Evolutionary conservation across 1,140 invertebrate species (phyloP).

Genomic region (Drosophila kanapiae): DNA sequence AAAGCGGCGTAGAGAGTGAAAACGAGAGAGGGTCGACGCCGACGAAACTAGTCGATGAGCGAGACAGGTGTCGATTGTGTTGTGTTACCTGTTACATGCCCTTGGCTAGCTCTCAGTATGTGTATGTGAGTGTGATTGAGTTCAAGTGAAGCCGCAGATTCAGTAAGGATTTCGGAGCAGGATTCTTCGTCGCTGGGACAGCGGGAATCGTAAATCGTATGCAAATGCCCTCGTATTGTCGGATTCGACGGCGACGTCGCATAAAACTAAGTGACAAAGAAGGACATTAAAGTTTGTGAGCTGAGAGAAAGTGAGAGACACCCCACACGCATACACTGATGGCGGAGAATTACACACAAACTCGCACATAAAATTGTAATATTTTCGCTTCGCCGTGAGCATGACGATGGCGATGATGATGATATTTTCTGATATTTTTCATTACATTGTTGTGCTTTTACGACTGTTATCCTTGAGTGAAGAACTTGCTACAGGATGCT

Average conservation of each 20-base stretch:
- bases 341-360: conserved; percentile 11
- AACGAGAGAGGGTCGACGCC: conserved; percentile 3
- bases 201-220: conserved; percentile 64
- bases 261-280: conserved; percentile 55
- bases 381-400: conserved; percentile 34
- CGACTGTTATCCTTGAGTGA: conserved; percentile 83
- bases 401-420: conserved; percentile 64
- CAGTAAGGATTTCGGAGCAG: conserved; percentile 18
- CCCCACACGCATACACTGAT: conserved; percentile 20
- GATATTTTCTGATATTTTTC: conserved; percentile 83
- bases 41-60: conserved; percentile 20
- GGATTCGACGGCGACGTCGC: conserved; percentile 31
- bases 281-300: conserved; percentile 63
- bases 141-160: conserved; percentile 8
- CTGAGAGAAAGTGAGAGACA: conserved; percentile 30
- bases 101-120: conserved; percentile 25
- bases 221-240: conserved; percentile 57
- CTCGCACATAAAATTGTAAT: conserved; percentile 44
- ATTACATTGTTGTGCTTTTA: conserved; percentile 84
- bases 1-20: conserved; percentile 6
- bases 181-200: conserved; percentile 28
- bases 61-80: conserved; percentile 53
- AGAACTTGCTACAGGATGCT: conserved; percentile 83
- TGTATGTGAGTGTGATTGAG: conserved; percentile 8
- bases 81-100: conserved; percentile 76